Evolutionary conservation across 2,888 invertebrate genomes (phyloP).

Genomic region (Gerris lacustris): DNA sequence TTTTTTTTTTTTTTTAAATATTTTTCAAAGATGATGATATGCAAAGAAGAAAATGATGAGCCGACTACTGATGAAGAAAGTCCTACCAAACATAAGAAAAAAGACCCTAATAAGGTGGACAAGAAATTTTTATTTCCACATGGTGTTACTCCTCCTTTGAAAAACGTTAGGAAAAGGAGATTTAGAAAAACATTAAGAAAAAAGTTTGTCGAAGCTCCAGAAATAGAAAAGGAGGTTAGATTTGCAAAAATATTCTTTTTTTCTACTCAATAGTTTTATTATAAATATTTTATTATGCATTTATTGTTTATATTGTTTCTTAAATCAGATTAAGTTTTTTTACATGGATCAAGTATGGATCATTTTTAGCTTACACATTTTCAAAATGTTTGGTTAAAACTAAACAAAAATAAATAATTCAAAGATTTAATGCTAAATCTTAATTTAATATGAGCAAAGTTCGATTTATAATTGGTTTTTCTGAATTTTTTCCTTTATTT

Average conservation of each 20-base stretch:
- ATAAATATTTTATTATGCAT: background rate
- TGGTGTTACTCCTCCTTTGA: slow-evolving; percentile 89
- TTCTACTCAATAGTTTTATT: background rate
- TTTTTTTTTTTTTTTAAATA: background rate
- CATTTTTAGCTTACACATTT: too few relatives aligned
- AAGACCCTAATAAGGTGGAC: slow-evolving; percentile 72
- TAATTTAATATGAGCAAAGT: too few relatives aligned
- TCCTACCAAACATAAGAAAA: slow-evolving; percentile 65
- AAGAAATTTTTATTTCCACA: slow-evolving; percentile 91
- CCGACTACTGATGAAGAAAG: slow-evolving; percentile 63
- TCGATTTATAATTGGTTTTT: too few relatives aligned
- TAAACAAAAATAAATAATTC: too few relatives aligned
- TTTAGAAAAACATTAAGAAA: slow-evolving; percentile 92
- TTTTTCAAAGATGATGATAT: slow-evolving; percentile 55
- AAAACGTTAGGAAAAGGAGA: slow-evolving; percentile 82
- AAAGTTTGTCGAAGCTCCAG: slow-evolving; percentile 92
- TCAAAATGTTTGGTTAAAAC: too few relatives aligned
- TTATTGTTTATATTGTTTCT: background rate
- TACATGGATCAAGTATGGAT: background rate
- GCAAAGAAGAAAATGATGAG: slow-evolving; percentile 76
- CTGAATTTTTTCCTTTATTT: too few relatives aligned
- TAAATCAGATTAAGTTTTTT: background rate
- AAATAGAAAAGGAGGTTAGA: slow-evolving; percentile 83
- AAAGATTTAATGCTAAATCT: too few relatives aligned
- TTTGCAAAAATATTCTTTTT: slow-evolving; percentile 5